Base-by-base conservation (phyloP, 2,797 vertebrate genomes). In the Falco novaeseelandiae region DNA sequence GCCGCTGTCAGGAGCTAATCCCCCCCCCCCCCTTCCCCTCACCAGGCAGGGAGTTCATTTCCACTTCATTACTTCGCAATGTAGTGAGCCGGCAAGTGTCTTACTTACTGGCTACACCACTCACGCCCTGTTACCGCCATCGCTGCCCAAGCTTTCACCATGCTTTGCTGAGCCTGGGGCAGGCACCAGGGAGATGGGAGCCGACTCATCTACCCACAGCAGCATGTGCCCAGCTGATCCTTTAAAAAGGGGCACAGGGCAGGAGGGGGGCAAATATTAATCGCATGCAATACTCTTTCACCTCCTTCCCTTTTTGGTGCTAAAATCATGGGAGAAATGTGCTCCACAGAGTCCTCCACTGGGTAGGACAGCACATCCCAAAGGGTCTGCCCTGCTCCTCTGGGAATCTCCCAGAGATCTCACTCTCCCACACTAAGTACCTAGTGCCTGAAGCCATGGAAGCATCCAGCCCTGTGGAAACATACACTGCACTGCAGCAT, bases 1-100 rank as follows among this genome's bases (percentile, higher is more conserved):
- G 62, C 83, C 12, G 61, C 96, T 83, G 93, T 62, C 63, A 13
- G 95, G 96, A 94, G 87, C 42, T 94, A 91, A 94, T 92, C 51
- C 85, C 32, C 69, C 58, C 67, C 48, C 22, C 18, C 58, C 3
- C 20, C 13, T 36, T 48, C 90, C 54, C 71, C 85, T 93, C 67
- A 3, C 49, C 85, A 90, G 69, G 67, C 87, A 79, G 89, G 69
- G 89, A 97, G 97, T 97, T 97, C 97, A 97, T 98, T 98, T 97
- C 97, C 97, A 98, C 96, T 97, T 97, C 97, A 98, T 98, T 97
- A 98, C 96, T 91, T 67, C 89, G 27, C 93, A 66, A 89, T 73
- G 97, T 29, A 96, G 73, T 46, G 92, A 96, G 93, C 83, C 8
- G 10, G 65, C 2, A 67, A 95, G 96, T 25, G 62, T 89, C 97